Evolutionary conservation across 2,888 invertebrate genomes (phyloP).

Genomic region (Glyphotaelius pellucidus): DNA sequence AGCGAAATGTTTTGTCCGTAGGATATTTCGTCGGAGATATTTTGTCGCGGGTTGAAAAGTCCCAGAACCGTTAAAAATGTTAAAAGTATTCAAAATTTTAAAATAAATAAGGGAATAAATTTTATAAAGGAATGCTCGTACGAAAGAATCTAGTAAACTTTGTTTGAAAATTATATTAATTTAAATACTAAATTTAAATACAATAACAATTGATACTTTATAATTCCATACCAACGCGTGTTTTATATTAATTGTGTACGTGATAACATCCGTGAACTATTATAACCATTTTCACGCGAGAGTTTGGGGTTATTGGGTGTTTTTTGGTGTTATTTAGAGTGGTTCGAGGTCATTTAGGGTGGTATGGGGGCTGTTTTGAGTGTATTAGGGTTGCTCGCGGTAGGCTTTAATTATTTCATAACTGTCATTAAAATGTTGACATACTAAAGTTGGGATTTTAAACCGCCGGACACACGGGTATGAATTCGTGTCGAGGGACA

Average conservation of each 20-base stretch:
- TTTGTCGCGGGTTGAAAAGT: too few species aligned
- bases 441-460: not conserved
- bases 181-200: too few species aligned
- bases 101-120: too few species aligned
- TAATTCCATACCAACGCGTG: not conserved
- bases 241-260: not conserved
- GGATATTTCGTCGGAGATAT: too few species aligned
- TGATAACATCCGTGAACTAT: not conserved
- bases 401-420: slow-evolving; percentile 39
- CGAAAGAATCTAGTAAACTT: too few species aligned
- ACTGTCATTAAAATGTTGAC: slow-evolving; percentile 39
- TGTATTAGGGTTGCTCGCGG: not conserved
- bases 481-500: slow-evolving; percentile 16
- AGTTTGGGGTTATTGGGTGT: not conserved
- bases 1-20: too few species aligned
- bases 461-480: not conserved
- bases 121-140: too few species aligned
- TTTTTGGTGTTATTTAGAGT: not conserved
- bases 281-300: not conserved
- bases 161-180: not conserved
- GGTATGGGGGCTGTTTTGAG: slow-evolving; percentile 1
- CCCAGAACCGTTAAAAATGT: too few species aligned
- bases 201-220: not conserved
- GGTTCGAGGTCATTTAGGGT: not conserved
- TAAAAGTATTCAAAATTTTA: too few species aligned